Base-by-base conservation (phyloP, 2,888 invertebrate species). In the Heliconius charithonia region DNA sequence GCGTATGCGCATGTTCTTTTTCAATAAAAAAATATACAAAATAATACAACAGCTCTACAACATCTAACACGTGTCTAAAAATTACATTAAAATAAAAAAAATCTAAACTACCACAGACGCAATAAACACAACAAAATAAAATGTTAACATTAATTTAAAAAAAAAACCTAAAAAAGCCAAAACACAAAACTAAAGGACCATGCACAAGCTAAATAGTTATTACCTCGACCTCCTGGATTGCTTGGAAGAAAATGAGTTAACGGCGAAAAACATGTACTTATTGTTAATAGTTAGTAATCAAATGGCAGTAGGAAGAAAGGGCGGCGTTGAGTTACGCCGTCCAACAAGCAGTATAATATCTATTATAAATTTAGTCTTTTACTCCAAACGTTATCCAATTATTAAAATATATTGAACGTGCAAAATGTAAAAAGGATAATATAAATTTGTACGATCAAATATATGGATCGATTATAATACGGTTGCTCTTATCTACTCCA, bases 151-250 rank as follows among this genome's bases (percentile, higher is more conserved):
- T 12, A 59, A 22, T 37, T 16, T 4, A 6, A 4, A 56, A 59
- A n/a, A n/a, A 69, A 25, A 67, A 65, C 37, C n/a, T 66, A 32
- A 63, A 63, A n/a, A 9, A 75, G 16, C 51, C 29, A 51, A 63
- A 67, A 69, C 19, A 76, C 45, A 65, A 45, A 32, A 51, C 37
- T 51, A 70, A 78, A 81, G 82, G 79, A 82, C 79, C 82, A 82
- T 82, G 82, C 82, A 78, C 63, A 76, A 66, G 29, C 69, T 22
- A 78, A 56, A 25, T 29, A 19, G 51, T 22, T 72, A 59, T 81
- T 81, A 83, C 83, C 84, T 83, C 78, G 16, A 22, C 16, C 78
- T 83, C 83, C 83, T 71, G 25, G 74, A 66, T 78, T n/a, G 73
- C 76, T 76, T 66, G 56, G 45, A 71, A 79, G 27, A 76, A 13